These are phyloP conservation scores for Dasysyrphus albostriatus DNA, from an alignment of 2,888 invertebrate species.

Conservation along the genomic window DNA sequence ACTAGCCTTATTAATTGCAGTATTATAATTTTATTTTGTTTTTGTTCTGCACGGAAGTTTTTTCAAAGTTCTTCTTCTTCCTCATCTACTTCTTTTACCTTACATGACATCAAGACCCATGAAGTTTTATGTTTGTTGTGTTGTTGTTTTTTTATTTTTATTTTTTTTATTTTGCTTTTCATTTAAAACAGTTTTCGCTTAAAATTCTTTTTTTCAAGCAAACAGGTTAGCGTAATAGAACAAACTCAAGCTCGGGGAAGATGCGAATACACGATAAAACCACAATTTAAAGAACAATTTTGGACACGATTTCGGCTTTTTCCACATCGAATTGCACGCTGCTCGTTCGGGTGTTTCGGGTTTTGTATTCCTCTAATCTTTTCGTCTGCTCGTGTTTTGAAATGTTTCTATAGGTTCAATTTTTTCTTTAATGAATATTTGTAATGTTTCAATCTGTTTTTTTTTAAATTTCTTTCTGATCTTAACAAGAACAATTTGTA, in stretches of 20 bases:
- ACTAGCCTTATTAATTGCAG: constrained; percentile 49
- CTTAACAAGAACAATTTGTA: constrained; percentile 40
- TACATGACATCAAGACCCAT: constrained; percentile 57
- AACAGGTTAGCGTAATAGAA: constrained; percentile 56
- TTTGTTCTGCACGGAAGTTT: constrained; percentile 41
- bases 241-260: constrained; percentile 58
- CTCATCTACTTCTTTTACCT: constrained; percentile 38
- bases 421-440: constrained; percentile 18
- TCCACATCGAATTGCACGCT: constrained; percentile 25
- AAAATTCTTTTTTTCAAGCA: constrained; percentile 61
- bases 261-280: constrained; percentile 37
- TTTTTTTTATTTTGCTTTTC: constrained; percentile 37
- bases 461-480: constrained; percentile 11
- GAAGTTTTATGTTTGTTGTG: constrained; percentile 37
- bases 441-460: constrained; percentile 13
- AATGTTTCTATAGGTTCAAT: constrained; percentile 8
- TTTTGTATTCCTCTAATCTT: constrained; percentile 34
- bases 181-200: constrained; percentile 49
- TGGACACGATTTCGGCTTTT: constrained; percentile 35
- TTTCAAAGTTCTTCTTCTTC: not conserved
- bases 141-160: constrained; percentile 20
- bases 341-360: constrained; percentile 1
- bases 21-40: constrained; percentile 44
- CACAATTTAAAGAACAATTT: constrained; percentile 50
- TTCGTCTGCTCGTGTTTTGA: constrained; percentile 32